Evolutionary conservation across 2,113 vertebrate genomes (phyloP).

Genomic region (Butorides virescens): DNA sequence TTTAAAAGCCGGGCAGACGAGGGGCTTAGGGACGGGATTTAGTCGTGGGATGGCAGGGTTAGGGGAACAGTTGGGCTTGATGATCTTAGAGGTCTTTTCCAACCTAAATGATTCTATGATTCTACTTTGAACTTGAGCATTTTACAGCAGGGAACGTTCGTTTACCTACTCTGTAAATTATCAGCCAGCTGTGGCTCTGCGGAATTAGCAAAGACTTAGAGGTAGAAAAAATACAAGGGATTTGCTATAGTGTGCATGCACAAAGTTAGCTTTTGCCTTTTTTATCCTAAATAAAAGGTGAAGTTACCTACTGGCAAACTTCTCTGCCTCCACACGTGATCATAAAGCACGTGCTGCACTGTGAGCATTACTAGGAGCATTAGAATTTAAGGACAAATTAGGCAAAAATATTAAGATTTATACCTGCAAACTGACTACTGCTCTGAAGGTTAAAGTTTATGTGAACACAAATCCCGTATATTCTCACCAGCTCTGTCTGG

Average conservation of each 20-base stretch:
- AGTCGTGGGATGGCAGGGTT: no score
- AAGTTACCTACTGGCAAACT: neutral
- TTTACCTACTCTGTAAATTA: neutral
- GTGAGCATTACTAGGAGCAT: neutral
- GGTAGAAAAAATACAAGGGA: neutral
- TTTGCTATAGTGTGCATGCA: neutral
- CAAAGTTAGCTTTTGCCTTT: neutral
- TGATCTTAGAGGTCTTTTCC: no score
- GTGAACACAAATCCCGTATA: neutral
- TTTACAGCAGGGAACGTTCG: neutral
- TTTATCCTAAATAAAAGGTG: neutral
- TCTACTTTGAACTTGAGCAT: neutral
- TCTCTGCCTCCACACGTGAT: neutral
- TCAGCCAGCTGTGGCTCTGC: neutral
- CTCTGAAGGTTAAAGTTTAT: neutral
- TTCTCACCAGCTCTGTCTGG: neutral
- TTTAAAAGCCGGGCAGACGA: no score
- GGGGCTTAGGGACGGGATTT: no score
- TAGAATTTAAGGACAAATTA: neutral
- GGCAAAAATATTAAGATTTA: neutral
- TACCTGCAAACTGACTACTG: neutral
- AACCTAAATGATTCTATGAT: no score
- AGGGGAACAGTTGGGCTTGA: no score
- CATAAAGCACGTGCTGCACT: fast-evolving
- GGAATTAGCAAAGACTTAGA: neutral